Base-by-base conservation (phyloP, 2,113 vertebrate genomes). In the Zeus faber region DNA sequence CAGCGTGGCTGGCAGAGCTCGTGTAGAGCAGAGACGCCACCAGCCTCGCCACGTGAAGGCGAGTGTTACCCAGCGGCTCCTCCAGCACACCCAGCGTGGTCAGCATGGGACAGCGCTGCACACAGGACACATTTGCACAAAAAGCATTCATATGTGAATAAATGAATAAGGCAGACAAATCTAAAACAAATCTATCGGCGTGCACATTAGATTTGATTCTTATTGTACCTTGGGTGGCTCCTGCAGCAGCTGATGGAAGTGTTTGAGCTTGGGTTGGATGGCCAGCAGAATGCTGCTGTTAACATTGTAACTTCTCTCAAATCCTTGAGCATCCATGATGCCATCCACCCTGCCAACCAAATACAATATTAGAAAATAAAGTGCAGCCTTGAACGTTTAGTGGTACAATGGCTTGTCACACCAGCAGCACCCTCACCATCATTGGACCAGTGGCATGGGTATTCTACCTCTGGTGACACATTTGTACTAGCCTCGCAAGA, bases 191-290 rank as follows among this genome's bases (percentile, higher is more conserved):
- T n/a, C 29, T 16, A 14, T 39, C 18, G 29, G 31, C 10, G 35
- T 21, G 10, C 10, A 18, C 6, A 9, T 4, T 44, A 21, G 9
- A 10, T 4, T 44, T 8, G 9, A 10, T 44, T 11, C 18, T 22
- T 3, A 10, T 11, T 10, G 3, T 89, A 99, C 95, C 93, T 93
- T 98, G 33, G 95, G 95, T 0, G 96, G 96, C 56, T 80, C 82
- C 78, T 95, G 89, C 65, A 99, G 92, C n/a, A 99, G 91, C 68
- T 94, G 92, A 73, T 99, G 96, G 86, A 98, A 97, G 76, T 99
- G 93, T 79, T 87, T 92, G 60, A 99, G 86, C 56, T 95, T 86
- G 1, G 94, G 94, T 70, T 95, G 85, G 13, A 99, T 94, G 39
- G 92, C 94, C 2, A 85, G 80, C 13, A 98, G 70, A 75, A 99